Evolutionary conservation across 2,888 invertebrate genomes (phyloP), one percentile per base, ranked within the genome.

Genomic region (Beris morrisii): DNA sequence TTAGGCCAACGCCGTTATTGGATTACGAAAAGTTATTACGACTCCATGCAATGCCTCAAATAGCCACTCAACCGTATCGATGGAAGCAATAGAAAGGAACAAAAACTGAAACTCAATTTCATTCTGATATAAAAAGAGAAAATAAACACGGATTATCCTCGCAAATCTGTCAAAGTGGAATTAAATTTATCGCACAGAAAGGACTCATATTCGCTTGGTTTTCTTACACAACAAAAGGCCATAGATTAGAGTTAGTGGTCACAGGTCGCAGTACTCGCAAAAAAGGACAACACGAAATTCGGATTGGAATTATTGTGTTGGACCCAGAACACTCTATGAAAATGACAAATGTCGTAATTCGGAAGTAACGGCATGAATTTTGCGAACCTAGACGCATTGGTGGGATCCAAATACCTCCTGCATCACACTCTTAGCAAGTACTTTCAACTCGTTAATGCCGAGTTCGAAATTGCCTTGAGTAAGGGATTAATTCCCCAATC

Each of bases 11-110:
- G 65, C 54, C 55, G 54, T 67, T 67, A 67, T 67, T 67, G 67
- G 67, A 67, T 67, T 67, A 67, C 59, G 65, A 59, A 67, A 67
- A 67, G 67, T 67, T 67, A 67, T 67, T 67, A 67, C 67, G 65
- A 59, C 32, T 59, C 52, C 54, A 64, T 61, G 61, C 52, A 61
- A 61, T 61, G 32, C 61, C 38, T 61, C 52, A 45, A 61, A 61
- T 52, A 52, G 30, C 52, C 61, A 61, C 52, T 61, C 61, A 15
- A 30, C 50, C 61, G 52, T 61, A 52, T 61, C 61, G 61, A 50
- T 38, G 52, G 50, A 11, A 22, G 52, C 11, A 32, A 61, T 61
- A 38, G 28, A 32, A 38, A n/a, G 15, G 32, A 9, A 31, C 12
- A 59, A 61, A 61, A 61, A 52, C 61, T 52, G 50, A 32, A 61